Evolutionary conservation across 2,888 invertebrate genomes (phyloP).

Genomic region (Acanthacorydalis orientalis): DNA sequence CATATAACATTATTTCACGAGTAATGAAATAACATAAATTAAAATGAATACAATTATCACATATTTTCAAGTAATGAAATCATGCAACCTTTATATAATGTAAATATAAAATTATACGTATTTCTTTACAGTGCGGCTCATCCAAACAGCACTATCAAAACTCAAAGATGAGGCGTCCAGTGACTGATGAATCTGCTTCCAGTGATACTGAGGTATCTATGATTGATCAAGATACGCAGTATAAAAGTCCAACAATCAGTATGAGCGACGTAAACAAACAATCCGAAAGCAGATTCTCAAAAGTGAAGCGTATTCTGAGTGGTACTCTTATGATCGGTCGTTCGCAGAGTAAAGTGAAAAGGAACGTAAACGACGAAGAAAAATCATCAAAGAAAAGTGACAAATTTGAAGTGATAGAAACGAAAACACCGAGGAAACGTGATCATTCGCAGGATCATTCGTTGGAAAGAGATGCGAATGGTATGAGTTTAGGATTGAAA

Average conservation of each 20-base stretch:
- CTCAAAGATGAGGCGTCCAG: constrained; percentile 4
- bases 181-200: not conserved
- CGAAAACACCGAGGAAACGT: constrained; percentile 17
- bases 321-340: constrained; percentile 9
- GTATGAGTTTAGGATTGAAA: not conserved
- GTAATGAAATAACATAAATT: no score
- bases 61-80: no score
- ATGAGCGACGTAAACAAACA: constrained; percentile 11
- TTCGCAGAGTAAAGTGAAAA: constrained; percentile 14
- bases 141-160: not conserved
- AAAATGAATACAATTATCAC: no score
- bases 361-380: constrained; percentile 10
- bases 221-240: not conserved
- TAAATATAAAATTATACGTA: no score
- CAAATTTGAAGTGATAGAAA: constrained; percentile 14
- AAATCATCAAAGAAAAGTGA: not conserved
- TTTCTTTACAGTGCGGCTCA: not conserved
- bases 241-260: not conserved
- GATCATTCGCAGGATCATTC: constrained; percentile 4
- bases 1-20: no score
- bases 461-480: not conserved
- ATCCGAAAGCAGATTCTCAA: constrained; percentile 15
- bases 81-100: no score
- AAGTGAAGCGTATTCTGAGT: constrained; percentile 18
- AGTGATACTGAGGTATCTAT: not conserved